These are phyloP conservation scores for Spodoptera frugiperda DNA, from an alignment of 1,140 invertebrate species.

Conservation along the genomic window DNA sequence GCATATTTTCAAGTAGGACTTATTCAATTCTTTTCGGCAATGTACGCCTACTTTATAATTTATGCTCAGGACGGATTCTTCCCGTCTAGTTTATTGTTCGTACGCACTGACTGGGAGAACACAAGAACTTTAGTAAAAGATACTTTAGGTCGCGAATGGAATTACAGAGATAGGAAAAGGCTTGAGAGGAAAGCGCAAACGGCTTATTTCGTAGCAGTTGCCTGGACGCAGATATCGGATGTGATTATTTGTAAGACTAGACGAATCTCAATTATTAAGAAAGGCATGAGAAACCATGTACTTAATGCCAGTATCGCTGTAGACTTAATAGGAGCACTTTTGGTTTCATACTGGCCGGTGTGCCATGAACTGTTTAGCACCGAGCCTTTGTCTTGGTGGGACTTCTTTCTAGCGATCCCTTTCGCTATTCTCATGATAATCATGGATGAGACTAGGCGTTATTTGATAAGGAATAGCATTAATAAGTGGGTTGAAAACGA, in stretches of 20 bases:
- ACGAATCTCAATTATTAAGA: slow-evolving; percentile 91
- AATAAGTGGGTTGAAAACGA: slow-evolving; percentile 93
- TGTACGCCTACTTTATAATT: slow-evolving; percentile 95
- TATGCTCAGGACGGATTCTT: slow-evolving; percentile 95
- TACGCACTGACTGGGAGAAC: slow-evolving; percentile 91
- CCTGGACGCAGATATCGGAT: slow-evolving; percentile 93
- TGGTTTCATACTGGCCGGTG: slow-evolving; percentile 90
- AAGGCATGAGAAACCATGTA: slow-evolving; percentile 92
- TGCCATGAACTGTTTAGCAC: slow-evolving; percentile 88
- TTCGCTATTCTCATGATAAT: slow-evolving; percentile 92
- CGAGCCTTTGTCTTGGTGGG: slow-evolving; percentile 86
- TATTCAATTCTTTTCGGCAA: slow-evolving; percentile 95
- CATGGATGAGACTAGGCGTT: slow-evolving; percentile 91
- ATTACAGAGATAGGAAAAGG: slow-evolving; percentile 88
- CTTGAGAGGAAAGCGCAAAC: slow-evolving; percentile 93
- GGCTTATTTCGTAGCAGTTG: slow-evolving; percentile 93
- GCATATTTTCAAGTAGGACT: slow-evolving; percentile 95
- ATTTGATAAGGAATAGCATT: slow-evolving; percentile 90
- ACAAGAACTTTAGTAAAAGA: slow-evolving; percentile 90
- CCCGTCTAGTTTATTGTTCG: slow-evolving; percentile 88
- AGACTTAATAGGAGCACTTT: slow-evolving; percentile 88
- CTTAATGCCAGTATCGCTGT: slow-evolving; percentile 91
- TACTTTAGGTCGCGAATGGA: slow-evolving; percentile 94
- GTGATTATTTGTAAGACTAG: slow-evolving; percentile 94
- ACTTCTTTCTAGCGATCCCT: slow-evolving; percentile 92